A percentile compares a stretch with the other conserved stretches of the same genome.
Conservation (phyloP, 2,113 vertebrate genomes). For the Melanerpes aurifrons region DNA sequence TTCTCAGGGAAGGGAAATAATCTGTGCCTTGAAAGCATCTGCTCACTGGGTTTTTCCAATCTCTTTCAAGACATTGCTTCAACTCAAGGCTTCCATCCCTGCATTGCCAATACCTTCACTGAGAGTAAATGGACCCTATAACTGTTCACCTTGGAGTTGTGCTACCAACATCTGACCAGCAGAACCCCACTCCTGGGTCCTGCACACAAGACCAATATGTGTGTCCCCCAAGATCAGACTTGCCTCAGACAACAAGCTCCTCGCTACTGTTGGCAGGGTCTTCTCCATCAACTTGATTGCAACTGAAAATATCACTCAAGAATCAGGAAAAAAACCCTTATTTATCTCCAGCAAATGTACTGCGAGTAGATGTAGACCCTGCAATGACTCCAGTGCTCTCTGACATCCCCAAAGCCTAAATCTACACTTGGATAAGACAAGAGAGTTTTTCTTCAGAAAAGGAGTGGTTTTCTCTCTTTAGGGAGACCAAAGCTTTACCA, state of each 20-base stretch:
- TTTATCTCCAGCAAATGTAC: background rate
- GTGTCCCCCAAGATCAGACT: background rate
- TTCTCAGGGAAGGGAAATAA: background rate
- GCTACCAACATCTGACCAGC: background rate
- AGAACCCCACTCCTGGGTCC: background rate
- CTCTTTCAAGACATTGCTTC: background rate
- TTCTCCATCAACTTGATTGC: background rate
- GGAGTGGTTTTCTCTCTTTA: background rate
- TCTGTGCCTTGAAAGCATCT: background rate
- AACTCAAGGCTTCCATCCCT: background rate
- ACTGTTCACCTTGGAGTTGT: background rate
- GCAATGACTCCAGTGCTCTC: background rate
- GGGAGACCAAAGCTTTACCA: background rate
- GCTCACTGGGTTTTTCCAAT: background rate
- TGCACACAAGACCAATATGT: background rate
- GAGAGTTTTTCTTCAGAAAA: background rate
- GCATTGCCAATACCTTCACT: background rate
- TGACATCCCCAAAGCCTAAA: background rate
- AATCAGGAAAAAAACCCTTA: background rate
- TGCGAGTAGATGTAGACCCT: background rate
- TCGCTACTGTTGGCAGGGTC: background rate
- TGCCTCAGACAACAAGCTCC: background rate
- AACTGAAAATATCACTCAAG: background rate
- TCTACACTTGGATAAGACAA: background rate
- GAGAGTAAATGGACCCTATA: too few species aligned